Base-by-base conservation (phyloP, 2,113 vertebrate species). In the Rhodinocichla rosea region DNA sequence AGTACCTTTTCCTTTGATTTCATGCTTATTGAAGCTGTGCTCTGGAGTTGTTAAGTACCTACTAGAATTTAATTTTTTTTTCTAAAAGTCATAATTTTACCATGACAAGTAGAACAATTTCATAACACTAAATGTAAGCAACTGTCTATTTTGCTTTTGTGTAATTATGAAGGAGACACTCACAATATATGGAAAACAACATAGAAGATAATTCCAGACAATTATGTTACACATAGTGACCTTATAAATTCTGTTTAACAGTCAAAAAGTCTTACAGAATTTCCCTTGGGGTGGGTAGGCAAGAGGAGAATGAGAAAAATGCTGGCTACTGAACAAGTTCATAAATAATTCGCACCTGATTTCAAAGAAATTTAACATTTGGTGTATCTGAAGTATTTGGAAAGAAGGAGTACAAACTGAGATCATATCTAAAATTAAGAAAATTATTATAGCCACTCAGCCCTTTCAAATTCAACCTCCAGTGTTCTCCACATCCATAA, bases 341-440 rank as follows among this genome's bases (percentile, higher is more conserved):
- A 40, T 81, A 80, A 90, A 90, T 86, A 92, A 84, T 84, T 94
- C 84, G n/a, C 56, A 95, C 39, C 65, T 60, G 60, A 78, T 40
- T 91, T 89, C 40, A 75, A 92, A 94, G 69, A 91, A 84, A 87
- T 64, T 26, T 86, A 92, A 44, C 26, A 44, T 81, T 69, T 89
- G 28, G 60, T 77, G 14, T 74, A 90, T 59, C 20, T 79, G 55
- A 92, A 83, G 63, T 78, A 77, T 71, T 86, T 62, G 50, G 59
- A 28, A 83, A 92, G 55, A 65, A 70, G 39, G 22, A 68, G 17
- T 56, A 49, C n/a, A 79, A 83, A 76, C 42, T 79, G 62, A 84
- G 49, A 71, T 78, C 19, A 37, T 37, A 78, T 64, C 44, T 78
- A 75, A 87, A 90, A 84, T 67, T n/a, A 86, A 28, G 52, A 83